Evolutionary conservation across 2,888 invertebrate species (phyloP), one percentile per base, ranked within the genome.

Genomic region (Aphelenchoides bicaudatus): DNA sequence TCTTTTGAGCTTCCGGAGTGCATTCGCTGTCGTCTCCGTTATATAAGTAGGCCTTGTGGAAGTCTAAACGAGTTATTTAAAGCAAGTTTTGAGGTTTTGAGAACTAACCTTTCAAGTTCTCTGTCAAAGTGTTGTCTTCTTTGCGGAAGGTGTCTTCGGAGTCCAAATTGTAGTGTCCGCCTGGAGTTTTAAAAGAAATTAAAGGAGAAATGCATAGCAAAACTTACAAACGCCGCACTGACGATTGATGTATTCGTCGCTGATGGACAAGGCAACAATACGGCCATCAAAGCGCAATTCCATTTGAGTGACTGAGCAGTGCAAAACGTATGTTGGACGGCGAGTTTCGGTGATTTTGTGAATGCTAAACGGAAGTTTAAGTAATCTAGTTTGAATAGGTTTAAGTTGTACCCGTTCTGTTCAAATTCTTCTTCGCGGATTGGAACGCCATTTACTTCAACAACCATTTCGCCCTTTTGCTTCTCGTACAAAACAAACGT

Each of bases 201-300:
- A n/a, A n/a, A n/a, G n/a, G n/a, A n/a, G n/a, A 50, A 50, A 34
- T 19, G 51, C 6, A 10, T 13, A 19, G 37, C 6, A 19, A 48
- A 29, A n/a, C n/a, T n/a, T n/a, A n/a, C 75, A 75, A 48, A 75
- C 65, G 53, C 75, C 75, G 59, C 75, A 75, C 47, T 71, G 70
- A 25, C 56, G 51, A 61, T 50, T 61, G 58, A 60, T 58, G 66
- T 64, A 74, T 39, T 66, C 47, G 19, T 64, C 62, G 30, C 62
- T 58, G 27, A 70, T 43, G 51, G 60, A 58, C 51, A 71, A 59
- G 63, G 63, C 57, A 56, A 60, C 59, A 50, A 56, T 52, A 56
- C 56, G 62, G 43, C 75, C 74, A 52, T 75, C 72, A 62, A 73
- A 75, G 31, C 63, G 68, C 52, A 73, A 68, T 39, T 67, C 52